A percentile compares a stretch with the other conserved stretches of the same genome.
These are phyloP conservation scores for Beris chalybata DNA, from an alignment of 2,888 invertebrate species.

Conservation along the genomic window DNA sequence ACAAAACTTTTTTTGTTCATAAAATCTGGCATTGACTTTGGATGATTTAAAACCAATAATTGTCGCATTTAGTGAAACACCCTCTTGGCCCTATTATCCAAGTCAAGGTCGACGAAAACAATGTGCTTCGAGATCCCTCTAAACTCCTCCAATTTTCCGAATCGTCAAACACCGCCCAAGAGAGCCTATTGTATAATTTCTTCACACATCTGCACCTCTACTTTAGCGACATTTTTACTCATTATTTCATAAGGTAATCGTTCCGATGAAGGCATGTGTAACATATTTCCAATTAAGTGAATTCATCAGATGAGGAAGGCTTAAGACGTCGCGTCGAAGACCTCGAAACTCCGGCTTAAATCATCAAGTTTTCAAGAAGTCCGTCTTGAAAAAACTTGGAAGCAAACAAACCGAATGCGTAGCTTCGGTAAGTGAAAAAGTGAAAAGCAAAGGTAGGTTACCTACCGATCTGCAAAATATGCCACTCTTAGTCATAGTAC, in stretches of 20 bases:
- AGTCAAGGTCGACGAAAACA: constrained; percentile 26
- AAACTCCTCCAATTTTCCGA: constrained; percentile 16
- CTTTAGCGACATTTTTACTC: constrained; percentile 7
- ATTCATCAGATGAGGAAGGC: constrained; percentile 6
- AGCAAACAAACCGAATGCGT: neutral
- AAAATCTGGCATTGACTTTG: constrained; percentile 23
- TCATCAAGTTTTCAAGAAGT: neutral
- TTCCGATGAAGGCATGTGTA: constrained; percentile 16
- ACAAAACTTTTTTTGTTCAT: too few species aligned
- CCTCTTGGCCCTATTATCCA: constrained; percentile 1
- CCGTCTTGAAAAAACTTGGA: neutral
- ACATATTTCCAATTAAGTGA: constrained; percentile 18
- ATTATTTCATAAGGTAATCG: constrained; percentile 15
- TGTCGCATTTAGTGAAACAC: neutral
- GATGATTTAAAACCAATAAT: constrained; percentile 6
- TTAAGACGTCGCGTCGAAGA: constrained; percentile 1
- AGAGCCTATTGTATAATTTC: constrained; percentile 15
- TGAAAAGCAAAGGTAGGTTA: constrained; percentile 10
- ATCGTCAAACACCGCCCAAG: neutral
- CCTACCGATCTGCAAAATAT: neutral
- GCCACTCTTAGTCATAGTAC: neutral
- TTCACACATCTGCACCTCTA: constrained; percentile 27
- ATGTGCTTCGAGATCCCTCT: neutral
- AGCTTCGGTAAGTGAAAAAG: constrained; percentile 12
- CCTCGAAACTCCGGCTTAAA: neutral